phyloP scores from a whole-genome alignment of 2,888 invertebrate genomes.

The Ennomos fuscantarius region DNA sequence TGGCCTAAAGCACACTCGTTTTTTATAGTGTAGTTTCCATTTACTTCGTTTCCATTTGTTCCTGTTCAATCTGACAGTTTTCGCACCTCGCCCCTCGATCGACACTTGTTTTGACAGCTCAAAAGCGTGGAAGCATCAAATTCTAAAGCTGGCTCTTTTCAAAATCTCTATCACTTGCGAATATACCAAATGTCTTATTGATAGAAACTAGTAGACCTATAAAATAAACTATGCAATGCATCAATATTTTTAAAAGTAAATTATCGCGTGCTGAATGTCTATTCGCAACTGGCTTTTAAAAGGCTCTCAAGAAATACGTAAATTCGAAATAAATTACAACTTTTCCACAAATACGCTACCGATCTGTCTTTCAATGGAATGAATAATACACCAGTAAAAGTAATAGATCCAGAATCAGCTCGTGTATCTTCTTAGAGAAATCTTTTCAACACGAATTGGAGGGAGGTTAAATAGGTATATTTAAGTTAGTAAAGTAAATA shows the following conservation, averaged over 20 bases:
- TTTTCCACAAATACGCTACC: conserved; percentile 16
- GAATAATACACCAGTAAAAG: conserved; percentile 6
- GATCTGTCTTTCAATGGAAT: conserved; percentile 23
- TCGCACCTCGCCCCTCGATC: too few relatives aligned
- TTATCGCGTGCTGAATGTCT: conserved; percentile 4
- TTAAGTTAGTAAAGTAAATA: too few relatives aligned
- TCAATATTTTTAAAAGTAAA: conserved; percentile 3
- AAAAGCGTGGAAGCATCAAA: too few relatives aligned
- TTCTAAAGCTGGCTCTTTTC: too few relatives aligned
- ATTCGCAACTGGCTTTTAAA: conserved; percentile 19
- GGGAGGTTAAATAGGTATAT: not conserved
- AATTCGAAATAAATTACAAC: conserved; percentile 14
- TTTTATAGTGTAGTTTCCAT: too few relatives aligned
- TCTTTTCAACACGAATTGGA: conserved; percentile 1
- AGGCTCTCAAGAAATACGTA: conserved; percentile 13
- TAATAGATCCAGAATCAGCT: not conserved
- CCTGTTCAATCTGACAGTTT: too few relatives aligned
- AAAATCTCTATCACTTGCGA: too few relatives aligned
- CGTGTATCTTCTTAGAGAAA: not conserved
- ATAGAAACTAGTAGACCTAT: too few relatives aligned
- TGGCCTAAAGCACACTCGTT: too few relatives aligned
- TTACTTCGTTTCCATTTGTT: too few relatives aligned
- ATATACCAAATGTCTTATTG: too few relatives aligned
- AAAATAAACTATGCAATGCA: too few relatives aligned
- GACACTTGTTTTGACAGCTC: conserved; percentile 2